A percentile compares a stretch with the other conserved stretches of the same genome.
These are phyloP conservation scores for Mythimna pallens DNA, from an alignment of 2,888 invertebrate species.

Conservation along the genomic window DNA sequence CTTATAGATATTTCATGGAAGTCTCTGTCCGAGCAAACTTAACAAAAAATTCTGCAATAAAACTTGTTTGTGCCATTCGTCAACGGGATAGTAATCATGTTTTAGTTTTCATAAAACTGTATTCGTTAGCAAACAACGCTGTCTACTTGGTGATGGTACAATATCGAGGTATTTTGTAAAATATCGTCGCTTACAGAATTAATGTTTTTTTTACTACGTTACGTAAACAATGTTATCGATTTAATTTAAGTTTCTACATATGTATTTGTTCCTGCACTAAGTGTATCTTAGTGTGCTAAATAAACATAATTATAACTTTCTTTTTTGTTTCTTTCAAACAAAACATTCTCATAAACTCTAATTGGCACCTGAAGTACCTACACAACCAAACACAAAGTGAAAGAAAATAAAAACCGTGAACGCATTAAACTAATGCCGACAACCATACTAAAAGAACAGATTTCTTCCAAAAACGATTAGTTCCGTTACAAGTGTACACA, in stretches of 20 bases:
- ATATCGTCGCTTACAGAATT: background rate
- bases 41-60: background rate
- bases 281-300: no score
- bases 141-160: background rate
- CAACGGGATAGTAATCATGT: no score
- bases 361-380: background rate
- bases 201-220: background rate
- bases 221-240: no score
- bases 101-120: background rate
- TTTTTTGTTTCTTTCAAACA: no score
- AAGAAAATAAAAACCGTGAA: constrained; percentile 31
- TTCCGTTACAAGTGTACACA: constrained; percentile 86
- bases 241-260: no score
- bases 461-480: constrained; percentile 82
- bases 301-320: no score
- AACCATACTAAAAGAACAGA: constrained; percentile 68
- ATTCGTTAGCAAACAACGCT: background rate
- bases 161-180: background rate
- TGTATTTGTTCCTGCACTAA: no score
- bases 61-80: background rate
- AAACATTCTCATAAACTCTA: background rate
- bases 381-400: background rate
- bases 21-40: background rate
- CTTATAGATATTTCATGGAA: background rate
- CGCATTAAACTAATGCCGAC: constrained; percentile 64